phyloP scores from a whole-genome alignment of 2,113 vertebrate species.

The Xiphias gladius region DNA sequence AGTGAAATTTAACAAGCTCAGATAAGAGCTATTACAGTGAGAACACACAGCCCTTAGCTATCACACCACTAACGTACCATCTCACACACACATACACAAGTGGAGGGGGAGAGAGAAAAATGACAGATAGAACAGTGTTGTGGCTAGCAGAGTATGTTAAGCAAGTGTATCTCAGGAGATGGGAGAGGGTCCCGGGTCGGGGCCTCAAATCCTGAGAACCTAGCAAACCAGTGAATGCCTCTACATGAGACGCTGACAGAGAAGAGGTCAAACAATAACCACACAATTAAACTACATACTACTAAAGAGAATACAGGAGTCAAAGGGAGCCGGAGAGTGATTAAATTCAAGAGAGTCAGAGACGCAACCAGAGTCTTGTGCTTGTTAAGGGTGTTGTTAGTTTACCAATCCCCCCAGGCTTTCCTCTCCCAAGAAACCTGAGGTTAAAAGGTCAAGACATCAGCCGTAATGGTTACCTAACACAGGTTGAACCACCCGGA shows the following conservation, averaged over 20 bases:
- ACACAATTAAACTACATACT: background rate
- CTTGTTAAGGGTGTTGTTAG: constrained; percentile 45
- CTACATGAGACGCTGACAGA: background rate
- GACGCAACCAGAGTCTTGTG: constrained; percentile 41
- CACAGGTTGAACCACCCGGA: constrained; percentile 48
- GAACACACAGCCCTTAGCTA: constrained; percentile 60
- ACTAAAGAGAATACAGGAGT: background rate
- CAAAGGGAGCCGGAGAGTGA: background rate
- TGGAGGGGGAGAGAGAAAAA: background rate
- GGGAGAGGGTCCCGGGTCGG: background rate
- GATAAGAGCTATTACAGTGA: constrained; percentile 70
- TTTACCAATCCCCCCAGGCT: constrained; percentile 50
- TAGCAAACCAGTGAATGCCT: background rate
- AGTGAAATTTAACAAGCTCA: constrained; percentile 68
- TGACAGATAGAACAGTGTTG: constrained; percentile 75
- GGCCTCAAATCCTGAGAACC: background rate
- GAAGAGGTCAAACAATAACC: constrained; percentile 17
- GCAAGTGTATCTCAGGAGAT: constrained; percentile 68
- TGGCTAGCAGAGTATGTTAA: constrained; percentile 75
- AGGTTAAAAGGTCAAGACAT: constrained; percentile 77
- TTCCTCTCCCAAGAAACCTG: constrained; percentile 56
- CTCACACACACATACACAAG: constrained; percentile 12
- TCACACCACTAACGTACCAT: background rate
- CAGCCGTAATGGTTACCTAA: constrained; percentile 78
- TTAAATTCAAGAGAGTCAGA: constrained; percentile 31